Base-by-base conservation (phyloP, 2,888 invertebrate genomes). In the Smittia aterrima region DNA sequence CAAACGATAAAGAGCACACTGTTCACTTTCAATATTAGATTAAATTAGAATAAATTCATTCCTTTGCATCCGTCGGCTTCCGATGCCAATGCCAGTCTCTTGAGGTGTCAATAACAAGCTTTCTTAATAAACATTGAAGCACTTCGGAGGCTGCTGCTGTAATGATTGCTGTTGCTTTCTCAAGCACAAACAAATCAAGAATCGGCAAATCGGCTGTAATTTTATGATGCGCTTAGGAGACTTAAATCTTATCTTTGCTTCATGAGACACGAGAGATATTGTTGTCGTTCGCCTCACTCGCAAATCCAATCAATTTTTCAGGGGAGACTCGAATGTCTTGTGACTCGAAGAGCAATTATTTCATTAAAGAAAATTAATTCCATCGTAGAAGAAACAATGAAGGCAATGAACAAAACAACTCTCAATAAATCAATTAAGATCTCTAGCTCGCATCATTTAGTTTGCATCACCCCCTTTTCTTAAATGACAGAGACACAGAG, bases 351-450 rank as follows among this genome's bases (percentile, higher is more conserved):
- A 68, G 47, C 68, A 68, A 68, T 68, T 68, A 68, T 68, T 68
- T 68, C 68, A 68, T 68, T 68, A 68, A 68, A 68, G 68, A 47
- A 47, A 47, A 68, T 68, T 68, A 68, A 38, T 68, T 68, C 16
- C 47, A 47, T 47, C 20, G 38, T n/a, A 16, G n/a, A 32, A 22
- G 1, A 27, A n/a, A 68, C 24, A 68, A 7, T 41, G n/a, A 68
- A 41, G 13, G 24, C 11, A 68, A 68, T 47, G n/a, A 66, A 38
- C 20, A 47, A 47, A 41, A 68, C 18, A 38, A 66, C 38, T 66
- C 27, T 24, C 68, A 68, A 68, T 68, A 68, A 68, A 68, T 68
- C 68, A 68, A 68, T 68, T 68, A 47, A 18, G 25, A 64, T 53
- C 38, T 53, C 53, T 53, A 7, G 18, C n/a, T 18, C 53, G n/a